Evolutionary conservation across 2,888 invertebrate genomes (phyloP).

Genomic region (Pantelozetes paolii): DNA sequence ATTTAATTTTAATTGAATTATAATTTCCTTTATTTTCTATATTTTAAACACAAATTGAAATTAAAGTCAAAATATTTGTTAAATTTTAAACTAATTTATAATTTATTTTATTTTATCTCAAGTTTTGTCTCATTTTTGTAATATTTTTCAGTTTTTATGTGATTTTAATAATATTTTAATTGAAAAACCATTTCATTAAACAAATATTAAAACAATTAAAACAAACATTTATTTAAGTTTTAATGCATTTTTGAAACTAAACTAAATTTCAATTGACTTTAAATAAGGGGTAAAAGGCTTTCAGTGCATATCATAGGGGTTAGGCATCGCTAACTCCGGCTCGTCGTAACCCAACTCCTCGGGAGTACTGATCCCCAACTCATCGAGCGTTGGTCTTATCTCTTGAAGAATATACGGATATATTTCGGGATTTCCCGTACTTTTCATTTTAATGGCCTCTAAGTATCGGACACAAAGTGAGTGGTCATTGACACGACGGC

Average conservation of each 20-base stretch:
- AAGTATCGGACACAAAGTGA: conserved; percentile 86
- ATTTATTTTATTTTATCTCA: conserved; percentile 5
- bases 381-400: conserved; percentile 82
- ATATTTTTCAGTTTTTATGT: conserved; percentile 8
- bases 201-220: too few species aligned
- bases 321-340: conserved; percentile 77
- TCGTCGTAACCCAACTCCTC: conserved; percentile 96
- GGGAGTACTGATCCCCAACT: conserved; percentile 86
- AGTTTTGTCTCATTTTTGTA: background rate
- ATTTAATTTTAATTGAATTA: background rate
- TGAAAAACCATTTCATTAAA: background rate
- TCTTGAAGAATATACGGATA: conserved; percentile 84
- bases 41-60: background rate
- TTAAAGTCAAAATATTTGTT: conserved; percentile 13
- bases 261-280: background rate
- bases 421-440: conserved; percentile 66
- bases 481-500: conserved; percentile 88
- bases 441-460: conserved; percentile 84
- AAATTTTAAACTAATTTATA: conserved; percentile 14
- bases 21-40: background rate
- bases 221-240: background rate
- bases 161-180: background rate
- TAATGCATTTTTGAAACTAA: background rate
- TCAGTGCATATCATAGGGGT: conserved; percentile 37
- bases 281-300: background rate